Evolutionary conservation across 1,140 invertebrate genomes (phyloP).

Genomic region (Wasmannia auropunctata): DNA sequence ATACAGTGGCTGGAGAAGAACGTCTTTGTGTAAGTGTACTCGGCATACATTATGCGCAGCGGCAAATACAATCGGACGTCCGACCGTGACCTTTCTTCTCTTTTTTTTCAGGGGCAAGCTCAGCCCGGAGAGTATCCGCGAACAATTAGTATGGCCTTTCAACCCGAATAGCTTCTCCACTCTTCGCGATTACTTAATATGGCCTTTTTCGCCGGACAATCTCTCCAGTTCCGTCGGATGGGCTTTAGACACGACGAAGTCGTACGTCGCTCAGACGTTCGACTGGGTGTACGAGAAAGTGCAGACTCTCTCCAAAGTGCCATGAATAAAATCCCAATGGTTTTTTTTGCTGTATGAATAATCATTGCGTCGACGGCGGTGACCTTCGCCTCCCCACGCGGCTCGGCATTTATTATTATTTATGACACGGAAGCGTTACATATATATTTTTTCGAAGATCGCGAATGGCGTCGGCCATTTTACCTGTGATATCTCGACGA

Average conservation of each 20-base stretch:
- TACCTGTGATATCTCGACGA: conserved; percentile 83
- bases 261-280: conserved; percentile 88
- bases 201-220: too few species aligned
- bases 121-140: too few species aligned
- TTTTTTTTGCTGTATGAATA: conserved; percentile 24
- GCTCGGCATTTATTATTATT: conserved; percentile 80
- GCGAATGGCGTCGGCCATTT: conserved; percentile 78
- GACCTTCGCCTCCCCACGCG: conserved; percentile 65
- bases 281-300: conserved; percentile 91
- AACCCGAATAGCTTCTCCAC: too few species aligned
- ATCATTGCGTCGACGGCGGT: conserved; percentile 59
- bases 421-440: conserved; percentile 73
- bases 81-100: not conserved
- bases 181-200: too few species aligned
- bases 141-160: too few species aligned
- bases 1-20: conserved; percentile 88
- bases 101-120: conserved; percentile 89
- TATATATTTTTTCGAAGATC: conserved; percentile 73
- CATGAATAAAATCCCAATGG: conserved; percentile 83
- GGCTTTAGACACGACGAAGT: conserved; percentile 88
- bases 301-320: conserved; percentile 89
- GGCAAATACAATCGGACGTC: not conserved
- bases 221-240: conserved; percentile 88
- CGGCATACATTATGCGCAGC: not conserved
- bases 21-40: conserved; percentile 91